phyloP scores from a whole-genome alignment of 2,888 invertebrate species.

The Endotricha flammealis region DNA sequence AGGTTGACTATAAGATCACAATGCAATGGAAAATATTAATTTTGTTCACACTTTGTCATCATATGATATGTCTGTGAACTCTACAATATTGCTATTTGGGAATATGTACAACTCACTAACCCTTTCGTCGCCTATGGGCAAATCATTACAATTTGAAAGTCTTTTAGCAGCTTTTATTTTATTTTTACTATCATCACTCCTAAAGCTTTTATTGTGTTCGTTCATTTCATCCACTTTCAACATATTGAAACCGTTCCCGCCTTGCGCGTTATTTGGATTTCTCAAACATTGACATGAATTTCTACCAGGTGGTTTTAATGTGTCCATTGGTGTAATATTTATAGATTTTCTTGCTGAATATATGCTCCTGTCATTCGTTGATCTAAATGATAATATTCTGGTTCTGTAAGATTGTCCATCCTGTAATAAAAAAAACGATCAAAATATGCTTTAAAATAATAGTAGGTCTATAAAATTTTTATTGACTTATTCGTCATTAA shows the following conservation, averaged over 20 bases:
- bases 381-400: conserved; percentile 62
- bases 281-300: conserved; percentile 51
- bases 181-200: conserved; percentile 30
- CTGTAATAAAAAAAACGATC: conserved; percentile 40
- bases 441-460: too few species aligned
- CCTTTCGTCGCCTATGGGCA: conserved; percentile 57
- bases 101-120: conserved; percentile 69
- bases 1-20: conserved; percentile 33
- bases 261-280: conserved; percentile 34
- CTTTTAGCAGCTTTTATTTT: conserved; percentile 35
- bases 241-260: conserved; percentile 47
- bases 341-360: conserved; percentile 58
- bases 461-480: too few species aligned
- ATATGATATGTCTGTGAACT: conserved; percentile 63
- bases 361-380: conserved; percentile 58
- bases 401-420: conserved; percentile 69
- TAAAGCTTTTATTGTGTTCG: conserved; percentile 31
- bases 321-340: conserved; percentile 45
- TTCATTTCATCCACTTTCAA: conserved; percentile 39
- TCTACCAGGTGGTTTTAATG: conserved; percentile 40
- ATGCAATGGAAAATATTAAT: conserved; percentile 26
- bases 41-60: conserved; percentile 65
- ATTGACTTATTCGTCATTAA: too few species aligned
- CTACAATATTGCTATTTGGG: conserved; percentile 67
- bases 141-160: conserved; percentile 33